These are phyloP conservation scores for Sipha flava DNA, from an alignment of 1,140 invertebrate genomes.

Conservation along the genomic window DNA sequence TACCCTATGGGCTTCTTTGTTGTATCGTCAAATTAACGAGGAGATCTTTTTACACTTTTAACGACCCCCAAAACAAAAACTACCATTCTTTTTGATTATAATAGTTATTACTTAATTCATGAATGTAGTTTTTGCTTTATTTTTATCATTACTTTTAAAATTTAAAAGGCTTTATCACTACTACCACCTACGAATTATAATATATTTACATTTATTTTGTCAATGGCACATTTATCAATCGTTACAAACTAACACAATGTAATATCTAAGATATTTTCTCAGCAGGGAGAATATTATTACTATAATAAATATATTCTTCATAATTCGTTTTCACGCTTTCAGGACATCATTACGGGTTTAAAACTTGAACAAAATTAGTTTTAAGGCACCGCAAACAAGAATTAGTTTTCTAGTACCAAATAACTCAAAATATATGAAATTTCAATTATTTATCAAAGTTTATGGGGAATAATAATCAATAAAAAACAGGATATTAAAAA, in stretches of 20 bases:
- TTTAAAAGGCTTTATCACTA: neutral
- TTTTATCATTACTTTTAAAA: neutral
- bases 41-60: slow-evolving; percentile 15
- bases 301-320: neutral
- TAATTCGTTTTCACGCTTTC: neutral
- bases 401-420: neutral
- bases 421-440: neutral
- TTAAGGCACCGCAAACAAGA: neutral
- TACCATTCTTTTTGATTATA: neutral
- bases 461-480: neutral
- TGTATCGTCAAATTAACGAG: neutral
- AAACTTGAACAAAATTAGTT: neutral
- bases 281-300: neutral
- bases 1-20: neutral
- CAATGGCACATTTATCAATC: neutral
- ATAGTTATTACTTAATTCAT: neutral
- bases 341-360: neutral
- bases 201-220: neutral
- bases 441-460: neutral
- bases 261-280: neutral
- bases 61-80: neutral
- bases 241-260: neutral
- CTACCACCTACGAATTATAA: neutral
- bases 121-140: neutral
- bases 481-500: neutral